Percentiles rank a stretch among this genome's conserved stretches.
Evolutionary conservation across 2,888 invertebrate genomes (phyloP).

Genomic region (Apamea monoglypha): DNA sequence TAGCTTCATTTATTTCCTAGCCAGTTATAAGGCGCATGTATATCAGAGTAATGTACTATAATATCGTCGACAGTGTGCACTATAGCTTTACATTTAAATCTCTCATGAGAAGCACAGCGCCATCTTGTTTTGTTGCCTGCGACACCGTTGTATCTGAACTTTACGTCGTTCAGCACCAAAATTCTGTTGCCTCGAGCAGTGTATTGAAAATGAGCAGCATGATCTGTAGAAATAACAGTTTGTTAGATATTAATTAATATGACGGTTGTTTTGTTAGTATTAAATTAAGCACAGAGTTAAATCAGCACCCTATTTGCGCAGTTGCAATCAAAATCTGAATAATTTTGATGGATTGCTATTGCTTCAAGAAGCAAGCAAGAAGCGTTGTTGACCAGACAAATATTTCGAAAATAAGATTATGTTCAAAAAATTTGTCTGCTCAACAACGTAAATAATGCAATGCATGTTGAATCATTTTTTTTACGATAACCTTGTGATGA

Average conservation of each 20-base stretch:
- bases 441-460: not conserved
- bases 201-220: conserved; percentile 41
- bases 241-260: not conserved
- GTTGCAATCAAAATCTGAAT: too few relatives aligned
- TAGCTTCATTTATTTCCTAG: not conserved
- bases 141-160: conserved; percentile 60
- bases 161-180: conserved; percentile 56
- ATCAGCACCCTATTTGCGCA: too few relatives aligned
- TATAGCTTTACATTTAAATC: conserved; percentile 63
- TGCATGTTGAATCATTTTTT: not conserved
- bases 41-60: conserved; percentile 59
- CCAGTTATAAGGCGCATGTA: conserved; percentile 52
- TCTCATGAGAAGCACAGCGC: conserved; percentile 68
- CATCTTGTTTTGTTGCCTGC: conserved; percentile 64
- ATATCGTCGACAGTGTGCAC: conserved; percentile 64
- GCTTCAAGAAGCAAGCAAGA: not conserved
- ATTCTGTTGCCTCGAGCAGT: conserved; percentile 59
- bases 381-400: too few relatives aligned
- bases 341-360: not conserved
- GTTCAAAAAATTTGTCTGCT: not conserved
- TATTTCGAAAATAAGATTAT: not conserved
- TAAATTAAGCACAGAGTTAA: not conserved
- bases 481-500: not conserved
- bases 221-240: conserved; percentile 25
- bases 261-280: not conserved